A percentile compares a stretch with the other conserved stretches of the same genome.
Evolutionary conservation across 2,888 invertebrate species (phyloP).

Genomic region (Sialis fuliginosa): DNA sequence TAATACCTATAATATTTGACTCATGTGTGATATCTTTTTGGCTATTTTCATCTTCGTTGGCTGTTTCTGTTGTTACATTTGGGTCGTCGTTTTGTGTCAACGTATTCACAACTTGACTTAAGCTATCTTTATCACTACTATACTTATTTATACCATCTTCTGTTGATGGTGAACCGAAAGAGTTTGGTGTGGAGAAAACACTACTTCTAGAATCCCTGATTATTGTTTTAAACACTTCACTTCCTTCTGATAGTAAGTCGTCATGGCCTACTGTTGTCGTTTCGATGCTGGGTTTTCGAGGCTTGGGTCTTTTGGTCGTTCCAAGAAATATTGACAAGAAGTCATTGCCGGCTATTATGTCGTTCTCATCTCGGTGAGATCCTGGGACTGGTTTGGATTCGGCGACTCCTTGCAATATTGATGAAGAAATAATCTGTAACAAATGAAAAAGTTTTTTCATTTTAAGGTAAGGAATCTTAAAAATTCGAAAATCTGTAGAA

Average conservation of each 20-base stretch:
- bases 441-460: too few species aligned
- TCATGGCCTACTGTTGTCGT: background rate
- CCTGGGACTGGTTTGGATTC: background rate
- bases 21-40: background rate
- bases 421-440: background rate
- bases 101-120: too few species aligned
- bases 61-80: background rate
- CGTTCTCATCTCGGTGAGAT: conserved; percentile 20
- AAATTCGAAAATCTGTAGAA: too few species aligned
- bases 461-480: too few species aligned
- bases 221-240: conserved; percentile 3
- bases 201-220: conserved; percentile 4
- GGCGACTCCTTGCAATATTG: background rate
- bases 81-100: too few species aligned
- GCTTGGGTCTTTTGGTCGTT: background rate
- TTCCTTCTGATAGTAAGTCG: background rate
- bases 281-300: background rate
- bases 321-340: conserved; percentile 22
- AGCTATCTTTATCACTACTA: too few species aligned
- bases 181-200: background rate
- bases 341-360: conserved; percentile 27
- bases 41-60: background rate
- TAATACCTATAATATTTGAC: background rate
- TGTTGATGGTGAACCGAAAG: too few species aligned
- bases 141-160: too few species aligned